Percentiles rank a stretch among this genome's conserved stretches.
Conservation (phyloP, 2,888 invertebrate species). For the Rhamphomyia laevipes region DNA sequence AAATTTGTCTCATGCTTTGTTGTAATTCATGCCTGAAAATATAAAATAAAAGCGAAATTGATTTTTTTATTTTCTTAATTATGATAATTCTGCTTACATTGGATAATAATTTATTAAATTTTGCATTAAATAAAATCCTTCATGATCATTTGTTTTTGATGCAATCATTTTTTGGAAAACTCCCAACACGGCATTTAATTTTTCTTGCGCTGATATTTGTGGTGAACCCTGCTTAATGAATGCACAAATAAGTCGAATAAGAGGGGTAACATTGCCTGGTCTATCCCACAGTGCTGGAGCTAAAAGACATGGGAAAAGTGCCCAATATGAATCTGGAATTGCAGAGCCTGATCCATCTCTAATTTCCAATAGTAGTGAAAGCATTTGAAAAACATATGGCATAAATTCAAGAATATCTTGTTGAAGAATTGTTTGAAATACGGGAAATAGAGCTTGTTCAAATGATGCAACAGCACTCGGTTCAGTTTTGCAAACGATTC, state of each 20-base stretch:
- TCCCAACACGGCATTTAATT: slow-evolving; percentile 73
- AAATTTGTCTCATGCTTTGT: slow-evolving; percentile 74
- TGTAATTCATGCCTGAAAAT: slow-evolving; percentile 53
- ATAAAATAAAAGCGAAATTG: background rate
- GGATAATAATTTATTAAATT: slow-evolving; percentile 74
- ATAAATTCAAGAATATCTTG: slow-evolving; percentile 91
- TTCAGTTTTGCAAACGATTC: slow-evolving; percentile 75
- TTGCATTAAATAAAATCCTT: slow-evolving; percentile 87
- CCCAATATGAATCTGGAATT: slow-evolving; percentile 78
- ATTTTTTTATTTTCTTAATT: too few species aligned
- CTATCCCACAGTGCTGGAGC: slow-evolving; percentile 89
- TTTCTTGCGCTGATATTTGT: slow-evolving; percentile 55
- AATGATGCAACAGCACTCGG: slow-evolving; percentile 71
- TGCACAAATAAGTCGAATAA: slow-evolving; percentile 83
- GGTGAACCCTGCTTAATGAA: slow-evolving; percentile 63
- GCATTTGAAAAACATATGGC: slow-evolving; percentile 96
- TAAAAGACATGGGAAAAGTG: slow-evolving; percentile 79
- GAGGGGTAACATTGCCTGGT: slow-evolving; percentile 83
- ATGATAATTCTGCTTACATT: too few species aligned
- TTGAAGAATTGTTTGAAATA: slow-evolving; percentile 87
- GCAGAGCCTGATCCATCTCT: slow-evolving; percentile 38
- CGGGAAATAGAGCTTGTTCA: slow-evolving; percentile 86
- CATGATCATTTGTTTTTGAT: slow-evolving; percentile 89
- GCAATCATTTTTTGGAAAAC: slow-evolving; percentile 95
- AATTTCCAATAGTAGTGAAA: slow-evolving; percentile 79